Conservation (phyloP, 2,797 vertebrate genomes). For the Chaetophractus vellerosus region DNA sequence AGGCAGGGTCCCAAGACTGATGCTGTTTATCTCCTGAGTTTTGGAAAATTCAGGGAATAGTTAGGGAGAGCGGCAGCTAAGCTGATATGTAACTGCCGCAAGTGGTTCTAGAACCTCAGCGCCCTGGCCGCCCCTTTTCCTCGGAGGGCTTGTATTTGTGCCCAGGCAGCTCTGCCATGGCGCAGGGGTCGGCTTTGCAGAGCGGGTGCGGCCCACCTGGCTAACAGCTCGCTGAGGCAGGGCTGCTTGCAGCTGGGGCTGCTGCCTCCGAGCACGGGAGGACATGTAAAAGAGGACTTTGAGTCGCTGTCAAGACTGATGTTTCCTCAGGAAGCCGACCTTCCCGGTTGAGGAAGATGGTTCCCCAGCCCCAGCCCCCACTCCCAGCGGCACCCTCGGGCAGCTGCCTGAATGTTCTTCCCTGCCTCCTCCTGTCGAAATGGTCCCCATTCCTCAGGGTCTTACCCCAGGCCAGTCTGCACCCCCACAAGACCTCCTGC, state of each 20-base stretch:
- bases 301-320: too few relatives aligned
- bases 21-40: background rate
- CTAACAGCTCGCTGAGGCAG: background rate
- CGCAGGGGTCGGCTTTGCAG: background rate
- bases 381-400: too few relatives aligned
- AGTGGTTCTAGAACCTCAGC: background rate
- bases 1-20: background rate
- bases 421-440: background rate
- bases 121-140: background rate
- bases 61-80: background rate
- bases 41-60: background rate
- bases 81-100: background rate
- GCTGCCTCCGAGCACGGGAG: background rate
- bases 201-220: background rate
- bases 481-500: background rate
- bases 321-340: background rate
- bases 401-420: background rate
- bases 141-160: background rate
- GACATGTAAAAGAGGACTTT: background rate
- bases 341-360: background rate
- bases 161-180: background rate
- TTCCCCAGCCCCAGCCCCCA: background rate
- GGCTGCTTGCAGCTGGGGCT: too few relatives aligned
- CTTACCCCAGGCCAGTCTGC: background rate
- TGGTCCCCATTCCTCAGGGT: background rate